phyloP scores from a whole-genome alignment of 2,113 vertebrate genomes.

The Aegithalos caudatus region DNA sequence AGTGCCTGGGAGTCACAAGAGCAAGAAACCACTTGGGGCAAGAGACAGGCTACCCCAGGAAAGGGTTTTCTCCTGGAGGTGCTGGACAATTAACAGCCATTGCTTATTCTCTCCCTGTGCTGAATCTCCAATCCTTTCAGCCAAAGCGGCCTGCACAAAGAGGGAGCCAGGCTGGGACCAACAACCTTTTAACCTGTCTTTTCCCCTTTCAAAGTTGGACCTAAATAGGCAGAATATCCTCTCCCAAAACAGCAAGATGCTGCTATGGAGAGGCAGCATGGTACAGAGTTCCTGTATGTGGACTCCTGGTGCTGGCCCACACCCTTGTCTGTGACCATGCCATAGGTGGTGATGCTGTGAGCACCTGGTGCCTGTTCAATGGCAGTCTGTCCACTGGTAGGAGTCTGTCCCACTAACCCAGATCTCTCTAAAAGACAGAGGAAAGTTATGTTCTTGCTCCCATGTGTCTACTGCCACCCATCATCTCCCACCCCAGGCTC shows the following conservation, averaged over 20 bases:
- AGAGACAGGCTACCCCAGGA: not conserved
- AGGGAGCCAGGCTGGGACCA: not conserved
- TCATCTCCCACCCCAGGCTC: not conserved
- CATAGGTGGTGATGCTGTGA: not conserved
- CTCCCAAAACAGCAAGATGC: not conserved
- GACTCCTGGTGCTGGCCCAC: not conserved
- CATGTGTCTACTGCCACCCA: not conserved
- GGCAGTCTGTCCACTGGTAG: accelerated
- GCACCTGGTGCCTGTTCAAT: not conserved
- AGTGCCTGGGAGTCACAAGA: not conserved
- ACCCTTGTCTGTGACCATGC: not conserved
- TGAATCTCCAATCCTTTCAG: not conserved
- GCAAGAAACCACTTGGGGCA: not conserved
- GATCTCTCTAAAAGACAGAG: not conserved
- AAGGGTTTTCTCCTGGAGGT: not conserved
- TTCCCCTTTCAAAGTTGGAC: not conserved
- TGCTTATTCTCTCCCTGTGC: not conserved
- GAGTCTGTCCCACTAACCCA: not conserved
- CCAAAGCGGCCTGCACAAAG: not conserved
- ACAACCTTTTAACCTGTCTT: not conserved
- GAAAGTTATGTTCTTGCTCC: not conserved
- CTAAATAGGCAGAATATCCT: not conserved
- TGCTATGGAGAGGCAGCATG: not conserved
- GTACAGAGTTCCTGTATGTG: accelerated
- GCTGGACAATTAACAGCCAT: not conserved